Evolutionary conservation across 2,888 invertebrate genomes (phyloP).

Genomic region (Drosophila birchii): DNA sequence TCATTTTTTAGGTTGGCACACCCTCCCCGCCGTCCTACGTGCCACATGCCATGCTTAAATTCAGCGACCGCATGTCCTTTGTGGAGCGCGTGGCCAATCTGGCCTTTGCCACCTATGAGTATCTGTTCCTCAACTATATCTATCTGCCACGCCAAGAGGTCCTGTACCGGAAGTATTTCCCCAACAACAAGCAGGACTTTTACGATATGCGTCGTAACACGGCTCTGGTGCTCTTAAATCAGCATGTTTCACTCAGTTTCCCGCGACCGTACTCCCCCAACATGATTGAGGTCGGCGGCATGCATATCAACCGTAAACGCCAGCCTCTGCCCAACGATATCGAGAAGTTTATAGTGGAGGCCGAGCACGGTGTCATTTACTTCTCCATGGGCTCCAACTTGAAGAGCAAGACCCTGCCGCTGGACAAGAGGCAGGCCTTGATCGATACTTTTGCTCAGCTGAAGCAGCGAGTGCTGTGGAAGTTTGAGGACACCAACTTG

Average conservation of each 20-base stretch:
- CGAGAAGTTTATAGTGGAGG: conserved; percentile 83
- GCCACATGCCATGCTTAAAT: conserved; percentile 74
- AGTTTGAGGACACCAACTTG: conserved; percentile 83
- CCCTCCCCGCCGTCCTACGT: conserved; percentile 83
- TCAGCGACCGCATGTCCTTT: conserved; percentile 83
- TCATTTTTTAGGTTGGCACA: conserved; percentile 61
- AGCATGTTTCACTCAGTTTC: conserved; percentile 81
- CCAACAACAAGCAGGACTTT: conserved; percentile 69
- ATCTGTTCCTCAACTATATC: conserved; percentile 61
- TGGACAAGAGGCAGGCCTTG: conserved; percentile 70
- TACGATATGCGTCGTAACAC: conserved; percentile 73
- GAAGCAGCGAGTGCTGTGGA: conserved; percentile 85
- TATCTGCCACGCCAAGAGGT: conserved; percentile 80
- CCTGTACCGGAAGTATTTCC: conserved; percentile 77
- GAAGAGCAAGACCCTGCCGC: conserved; percentile 72
- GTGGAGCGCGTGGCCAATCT: conserved; percentile 82
- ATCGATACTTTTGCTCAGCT: conserved; percentile 73
- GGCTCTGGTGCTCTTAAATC: conserved; percentile 82
- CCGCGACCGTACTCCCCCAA: conserved; percentile 84
- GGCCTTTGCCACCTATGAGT: conserved; percentile 64
- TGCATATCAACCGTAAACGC: conserved; percentile 82
- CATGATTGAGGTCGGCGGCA: conserved; percentile 84
- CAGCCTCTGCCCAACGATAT: conserved; percentile 82
- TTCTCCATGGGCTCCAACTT: conserved; percentile 85
- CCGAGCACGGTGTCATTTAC: conserved; percentile 85